A percentile compares a stretch with the other conserved stretches of the same genome.
These are phyloP conservation scores for Tineola bisselliella DNA, from an alignment of 2,888 invertebrate species.

Conservation along the genomic window DNA sequence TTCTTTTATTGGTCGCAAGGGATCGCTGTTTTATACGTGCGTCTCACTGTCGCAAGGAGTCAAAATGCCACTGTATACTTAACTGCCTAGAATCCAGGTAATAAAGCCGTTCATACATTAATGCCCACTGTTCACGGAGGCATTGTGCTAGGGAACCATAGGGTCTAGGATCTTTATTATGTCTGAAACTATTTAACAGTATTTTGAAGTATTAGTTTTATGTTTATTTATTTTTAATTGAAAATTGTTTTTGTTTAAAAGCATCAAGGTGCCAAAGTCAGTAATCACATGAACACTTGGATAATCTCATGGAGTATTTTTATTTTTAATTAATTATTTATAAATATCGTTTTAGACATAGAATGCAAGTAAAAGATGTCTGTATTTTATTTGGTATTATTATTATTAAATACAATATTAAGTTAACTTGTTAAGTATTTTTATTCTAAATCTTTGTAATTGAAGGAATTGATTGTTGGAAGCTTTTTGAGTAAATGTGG, in stretches of 20 bases:
- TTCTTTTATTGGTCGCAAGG: neutral
- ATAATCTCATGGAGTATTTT: slow-evolving; percentile 8
- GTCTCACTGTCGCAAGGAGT: slow-evolving; percentile 5
- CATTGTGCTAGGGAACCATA: too few relatives aligned
- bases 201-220: neutral
- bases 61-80: slow-evolving; percentile 6
- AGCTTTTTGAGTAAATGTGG: neutral
- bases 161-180: too few relatives aligned
- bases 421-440: neutral
- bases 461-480: neutral
- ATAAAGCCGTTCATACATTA: too few relatives aligned
- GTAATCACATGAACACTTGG: neutral
- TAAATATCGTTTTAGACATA: neutral
- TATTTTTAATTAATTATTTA: neutral
- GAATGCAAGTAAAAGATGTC: neutral
- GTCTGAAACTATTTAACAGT: neutral
- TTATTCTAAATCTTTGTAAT: neutral
- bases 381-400: neutral
- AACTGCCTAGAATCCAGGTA: too few relatives aligned
- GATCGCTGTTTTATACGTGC: neutral
- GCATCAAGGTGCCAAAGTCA: slow-evolving; percentile 12
- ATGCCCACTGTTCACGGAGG: too few relatives aligned
- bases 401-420: neutral
- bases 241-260: neutral
- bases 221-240: neutral